A percentile compares a stretch with the other conserved stretches of the same genome.
Conservation (phyloP, 2,888 invertebrate species). For the Pegoplata infirma region DNA sequence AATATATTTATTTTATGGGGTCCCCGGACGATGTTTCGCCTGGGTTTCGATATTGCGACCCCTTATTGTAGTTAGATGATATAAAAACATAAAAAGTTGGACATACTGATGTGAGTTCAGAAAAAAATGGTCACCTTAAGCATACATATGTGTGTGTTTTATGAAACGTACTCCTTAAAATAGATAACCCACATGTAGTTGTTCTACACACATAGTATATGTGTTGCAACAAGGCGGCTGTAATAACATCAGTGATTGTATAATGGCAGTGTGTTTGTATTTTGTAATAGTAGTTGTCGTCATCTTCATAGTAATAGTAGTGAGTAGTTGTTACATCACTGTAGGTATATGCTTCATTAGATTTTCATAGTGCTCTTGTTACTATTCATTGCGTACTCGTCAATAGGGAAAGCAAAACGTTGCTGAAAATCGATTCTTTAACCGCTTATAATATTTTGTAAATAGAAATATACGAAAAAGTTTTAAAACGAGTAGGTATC, state of each 20-base stretch:
- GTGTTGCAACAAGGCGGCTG: conserved; percentile 3
- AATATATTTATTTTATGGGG: too few species aligned
- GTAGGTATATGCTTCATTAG: conserved; percentile 31
- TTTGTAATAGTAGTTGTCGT: neutral
- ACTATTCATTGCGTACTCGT: conserved; percentile 20
- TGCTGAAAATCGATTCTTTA: too few species aligned
- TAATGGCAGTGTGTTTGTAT: neutral
- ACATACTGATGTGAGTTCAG: too few species aligned
- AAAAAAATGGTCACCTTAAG: too few species aligned
- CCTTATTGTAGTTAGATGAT: too few species aligned
- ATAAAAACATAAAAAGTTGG: too few species aligned
- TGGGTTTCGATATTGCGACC: too few species aligned
- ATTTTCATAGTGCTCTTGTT: conserved; percentile 29
- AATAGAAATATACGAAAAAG: too few species aligned
- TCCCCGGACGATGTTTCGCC: too few species aligned
- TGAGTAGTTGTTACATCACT: neutral
- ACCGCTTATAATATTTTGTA: too few species aligned
- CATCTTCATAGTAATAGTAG: neutral
- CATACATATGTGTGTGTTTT: neutral
- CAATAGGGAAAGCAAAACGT: too few species aligned
- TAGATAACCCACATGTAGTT: neutral
- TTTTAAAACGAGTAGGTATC: too few species aligned
- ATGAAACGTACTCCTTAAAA: neutral
- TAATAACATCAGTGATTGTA: conserved; percentile 21
- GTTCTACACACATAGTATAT: neutral